Base-by-base conservation (phyloP, 2,888 invertebrate species). In the Orthonevra nobilis region DNA sequence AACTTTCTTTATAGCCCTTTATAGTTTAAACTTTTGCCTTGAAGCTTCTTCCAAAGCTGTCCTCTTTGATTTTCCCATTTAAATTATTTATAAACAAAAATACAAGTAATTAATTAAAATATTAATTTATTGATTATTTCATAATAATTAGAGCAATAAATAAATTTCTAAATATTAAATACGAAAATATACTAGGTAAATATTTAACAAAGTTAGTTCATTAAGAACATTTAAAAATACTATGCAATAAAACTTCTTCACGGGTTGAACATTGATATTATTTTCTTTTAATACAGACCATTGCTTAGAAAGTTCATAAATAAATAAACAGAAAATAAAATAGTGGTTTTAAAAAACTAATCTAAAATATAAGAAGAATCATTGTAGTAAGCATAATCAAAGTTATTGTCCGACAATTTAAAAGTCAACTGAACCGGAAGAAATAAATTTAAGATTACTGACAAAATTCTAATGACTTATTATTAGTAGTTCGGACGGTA, bases 261-360 rank as follows among this genome's bases (percentile, higher is more conserved):
- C 63, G 64, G 70, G 63, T 77, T 64, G 52, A 64, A 20, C 9
- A 66, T 54, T 52, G 58, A 60, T 74, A 66, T 60, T 46, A 60
- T 66, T 52, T 70, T 52, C 9, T n/a, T 5, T 30, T 12, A 72
- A 15, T 15, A 23, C 10, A 23, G 40, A 69, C 9, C 36, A 36
- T 7, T 63, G 30, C 7, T 48, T 0, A 26, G 14, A 14, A 34
- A 15, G n/a, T n/a, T n/a, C n/a, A n/a, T n/a, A n/a, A 14, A 12
- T 34, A 34, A 9, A 19, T 17, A 40, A 4, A 14, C n/a, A 28
- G 34, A 38, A 19, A 30, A 15, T 17, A 19, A 30, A 28, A 32
- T 15, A 17, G 15, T 40, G 6, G 19, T 40, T n/a, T n/a, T n/a
- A n/a, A n/a, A n/a, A n/a, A n/a, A n/a, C n/a, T n/a, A n/a, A n/a